Evolutionary conservation across 2,888 invertebrate species (phyloP).

Genomic region (Onthophagus sagittarius): DNA sequence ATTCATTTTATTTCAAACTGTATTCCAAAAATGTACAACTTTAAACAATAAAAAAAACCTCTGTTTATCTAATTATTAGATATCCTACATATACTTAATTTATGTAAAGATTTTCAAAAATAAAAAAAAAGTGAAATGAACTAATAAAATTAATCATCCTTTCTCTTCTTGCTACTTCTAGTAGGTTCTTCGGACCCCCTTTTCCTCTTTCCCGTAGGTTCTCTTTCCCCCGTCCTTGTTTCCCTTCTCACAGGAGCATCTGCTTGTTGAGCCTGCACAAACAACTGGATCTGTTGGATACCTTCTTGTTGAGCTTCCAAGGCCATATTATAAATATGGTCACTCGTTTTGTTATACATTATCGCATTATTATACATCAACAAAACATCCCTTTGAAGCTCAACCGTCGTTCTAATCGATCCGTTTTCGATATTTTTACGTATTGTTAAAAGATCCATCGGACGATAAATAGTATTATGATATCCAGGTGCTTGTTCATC

Average conservation of each 20-base stretch:
- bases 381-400: conserved; percentile 85
- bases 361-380: conserved; percentile 91
- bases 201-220: conserved; percentile 44
- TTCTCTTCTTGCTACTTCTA: conserved; percentile 39
- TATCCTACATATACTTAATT: conserved; percentile 10
- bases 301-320: conserved; percentile 77
- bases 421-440: conserved; percentile 86
- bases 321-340: conserved; percentile 80
- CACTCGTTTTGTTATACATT: conserved; percentile 86
- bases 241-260: conserved; percentile 43
- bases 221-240: conserved; percentile 47
- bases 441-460: conserved; percentile 84
- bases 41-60: background rate
- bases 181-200: conserved; percentile 36
- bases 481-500: conserved; percentile 88
- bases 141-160: conserved; percentile 39
- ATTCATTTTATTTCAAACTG: background rate
- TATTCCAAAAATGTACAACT: background rate
- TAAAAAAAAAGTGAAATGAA: too few relatives aligned
- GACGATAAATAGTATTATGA: conserved; percentile 71
- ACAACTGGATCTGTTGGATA: conserved; percentile 50
- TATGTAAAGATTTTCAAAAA: background rate
- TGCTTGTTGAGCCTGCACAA: conserved; percentile 43
- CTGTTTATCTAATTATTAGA: background rate
- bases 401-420: conserved; percentile 70